phyloP scores from a whole-genome alignment of 2,113 vertebrate species.

The Neotoma lepida region DNA sequence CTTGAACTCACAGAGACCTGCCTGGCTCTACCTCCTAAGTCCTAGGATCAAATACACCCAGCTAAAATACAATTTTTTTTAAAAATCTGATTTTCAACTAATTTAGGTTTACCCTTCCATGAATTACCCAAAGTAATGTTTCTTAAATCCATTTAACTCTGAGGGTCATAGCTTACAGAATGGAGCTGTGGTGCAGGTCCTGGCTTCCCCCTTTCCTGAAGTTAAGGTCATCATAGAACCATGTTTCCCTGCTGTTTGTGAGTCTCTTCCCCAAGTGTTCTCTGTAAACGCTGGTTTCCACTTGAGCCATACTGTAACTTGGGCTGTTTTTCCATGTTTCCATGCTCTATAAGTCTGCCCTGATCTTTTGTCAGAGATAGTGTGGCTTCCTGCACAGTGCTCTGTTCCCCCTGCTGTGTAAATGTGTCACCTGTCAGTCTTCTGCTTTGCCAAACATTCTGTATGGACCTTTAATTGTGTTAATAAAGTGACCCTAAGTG shows the following conservation, averaged over 20 bases:
- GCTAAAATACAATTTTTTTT: not conserved
- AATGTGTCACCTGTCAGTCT: not conserved
- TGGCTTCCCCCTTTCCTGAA: not conserved
- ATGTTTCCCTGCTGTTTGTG: not conserved
- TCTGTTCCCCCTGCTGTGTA: constrained; percentile 16
- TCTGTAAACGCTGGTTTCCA: not conserved
- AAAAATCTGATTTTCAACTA: constrained; percentile 48
- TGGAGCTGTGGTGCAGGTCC: not conserved
- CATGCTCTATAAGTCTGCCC: not conserved
- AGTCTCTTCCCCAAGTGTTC: not conserved
- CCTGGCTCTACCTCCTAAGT: not conserved
- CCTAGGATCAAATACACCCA: not conserved
- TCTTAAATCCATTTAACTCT: not conserved
- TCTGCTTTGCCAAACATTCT: not conserved
- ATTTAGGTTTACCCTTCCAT: not conserved
- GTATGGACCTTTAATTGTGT: constrained; percentile 38
- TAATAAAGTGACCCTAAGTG: constrained; percentile 58
- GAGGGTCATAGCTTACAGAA: not conserved
- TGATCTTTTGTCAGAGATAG: not conserved
- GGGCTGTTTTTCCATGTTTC: not conserved
- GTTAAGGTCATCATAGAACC: not conserved
- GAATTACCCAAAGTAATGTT: not conserved
- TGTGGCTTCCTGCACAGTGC: constrained; percentile 5
- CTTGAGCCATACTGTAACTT: not conserved
- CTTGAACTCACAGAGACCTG: not conserved